Evolutionary conservation across 2,797 vertebrate genomes (phyloP), one percentile per base, ranked within the genome.

Genomic region (Thalassophryne amazonica): DNA sequence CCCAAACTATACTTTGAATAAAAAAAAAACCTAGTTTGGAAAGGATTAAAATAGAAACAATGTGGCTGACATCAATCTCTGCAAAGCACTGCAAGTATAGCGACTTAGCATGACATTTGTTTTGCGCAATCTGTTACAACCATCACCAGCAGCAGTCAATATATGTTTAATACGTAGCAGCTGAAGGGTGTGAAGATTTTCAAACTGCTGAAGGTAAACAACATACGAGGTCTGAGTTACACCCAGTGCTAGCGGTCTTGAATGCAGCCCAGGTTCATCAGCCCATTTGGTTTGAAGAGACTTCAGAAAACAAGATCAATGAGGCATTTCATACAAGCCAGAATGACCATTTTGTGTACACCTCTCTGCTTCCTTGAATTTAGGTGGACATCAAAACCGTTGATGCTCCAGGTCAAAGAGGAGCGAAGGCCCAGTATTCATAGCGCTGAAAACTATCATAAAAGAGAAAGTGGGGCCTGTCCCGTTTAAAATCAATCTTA

Each of bases 111-210:
- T 72, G 78, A 71, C 78, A 71, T 71, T 67, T 31, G 16, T 58
- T 80, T 70, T 81, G 77, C 84, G 83, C 79, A 83, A 72, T 80
- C 70, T 55, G 66, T 76, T 71, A 76, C 63, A 79, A 68, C 71
- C 73, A 73, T 63, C 52, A 65, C 62, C 69, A 83, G 65, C 73
- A 79, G 69, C 78, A 57, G 63, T 77, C 60, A 48, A 58, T 32
- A 61, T 60, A 59, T 65, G 56, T 77, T 50, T 78, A 54, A 43
- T 74, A 74, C 13, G 49, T 42, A 61, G 41, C 49, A 48, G 47
- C 69, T 68, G 19, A 62, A 70, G 20, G 35, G 41, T 25, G 48
- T 57, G 31, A 70, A 53, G 40, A 57, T 29, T 54, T 28, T 43
- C 18, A 30, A 52, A 55, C 34, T 60, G 28, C 35, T 58, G 35